A percentile compares a stretch with the other conserved stretches of the same genome.
Conservation (phyloP, 2,113 vertebrate genomes). For the Alligator sinensis region DNA sequence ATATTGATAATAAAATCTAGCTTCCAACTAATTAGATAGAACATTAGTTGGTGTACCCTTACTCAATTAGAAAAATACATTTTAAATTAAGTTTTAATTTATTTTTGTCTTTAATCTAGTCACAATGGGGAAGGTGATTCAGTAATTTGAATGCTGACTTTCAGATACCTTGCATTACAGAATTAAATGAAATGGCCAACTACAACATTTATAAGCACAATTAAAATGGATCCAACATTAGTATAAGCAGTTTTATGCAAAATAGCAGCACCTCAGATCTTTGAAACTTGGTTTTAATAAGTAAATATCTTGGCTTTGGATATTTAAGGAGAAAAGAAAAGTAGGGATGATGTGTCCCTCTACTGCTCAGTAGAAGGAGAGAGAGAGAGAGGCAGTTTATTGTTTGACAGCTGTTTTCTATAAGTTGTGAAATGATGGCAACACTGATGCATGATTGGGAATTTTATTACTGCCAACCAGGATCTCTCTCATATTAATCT, state of each 20-base stretch:
- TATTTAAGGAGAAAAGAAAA: neutral
- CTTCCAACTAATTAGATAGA: slow-evolving; percentile 28
- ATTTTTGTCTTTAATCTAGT: neutral
- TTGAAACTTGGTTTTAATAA: neutral
- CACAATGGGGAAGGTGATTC: neutral
- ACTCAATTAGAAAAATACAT: slow-evolving; percentile 31
- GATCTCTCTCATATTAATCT: slow-evolving; percentile 83
- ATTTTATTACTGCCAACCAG: slow-evolving; percentile 83
- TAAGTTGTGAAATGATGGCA: slow-evolving; percentile 78
- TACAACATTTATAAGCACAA: fast-evolving
- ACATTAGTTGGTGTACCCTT: slow-evolving; percentile 1
- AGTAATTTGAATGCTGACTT: neutral
- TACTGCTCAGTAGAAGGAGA: neutral
- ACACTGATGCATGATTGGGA: slow-evolving; percentile 84
- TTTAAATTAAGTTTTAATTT: slow-evolving; percentile 31
- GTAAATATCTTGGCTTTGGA: neutral
- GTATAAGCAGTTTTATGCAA: fast-evolving
- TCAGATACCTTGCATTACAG: fast-evolving
- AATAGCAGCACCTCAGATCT: neutral
- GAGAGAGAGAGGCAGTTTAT: slow-evolving; percentile 58
- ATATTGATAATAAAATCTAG: neutral
- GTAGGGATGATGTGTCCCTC: neutral
- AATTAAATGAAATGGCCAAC: fast-evolving
- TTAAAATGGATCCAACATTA: fast-evolving
- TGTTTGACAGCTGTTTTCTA: slow-evolving; percentile 79